A percentile compares a stretch with the other conserved stretches of the same genome.
Evolutionary conservation across 1,140 invertebrate genomes (phyloP).

Genomic region (Lepidotrigona ventralis): DNA sequence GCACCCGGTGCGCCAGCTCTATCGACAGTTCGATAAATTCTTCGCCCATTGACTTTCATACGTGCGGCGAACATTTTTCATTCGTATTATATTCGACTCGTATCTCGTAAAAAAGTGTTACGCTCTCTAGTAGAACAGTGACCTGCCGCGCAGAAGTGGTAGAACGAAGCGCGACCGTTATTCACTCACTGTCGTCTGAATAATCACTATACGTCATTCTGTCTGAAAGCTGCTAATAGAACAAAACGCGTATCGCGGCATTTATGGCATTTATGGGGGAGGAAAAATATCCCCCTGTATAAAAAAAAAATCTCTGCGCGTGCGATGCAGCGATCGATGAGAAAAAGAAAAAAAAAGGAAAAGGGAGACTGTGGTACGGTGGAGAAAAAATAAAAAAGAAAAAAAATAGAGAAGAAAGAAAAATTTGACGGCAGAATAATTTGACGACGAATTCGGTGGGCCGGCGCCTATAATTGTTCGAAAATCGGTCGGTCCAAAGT

Average conservation of each 20-base stretch:
- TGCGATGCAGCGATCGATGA: not conserved
- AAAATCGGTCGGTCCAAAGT: not conserved
- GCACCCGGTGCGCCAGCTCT: not conserved
- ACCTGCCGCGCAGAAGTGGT: not conserved
- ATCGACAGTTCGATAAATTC: slow-evolving; percentile 25
- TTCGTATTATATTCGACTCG: slow-evolving; percentile 12
- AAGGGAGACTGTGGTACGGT: no score
- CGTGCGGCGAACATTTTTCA: not conserved
- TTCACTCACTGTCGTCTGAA: slow-evolving; percentile 14
- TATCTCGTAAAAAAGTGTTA: not conserved
- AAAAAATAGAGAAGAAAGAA: no score
- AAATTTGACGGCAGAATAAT: not conserved
- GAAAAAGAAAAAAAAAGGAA: no score
- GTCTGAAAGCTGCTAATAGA: not conserved
- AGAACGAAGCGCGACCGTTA: not conserved
- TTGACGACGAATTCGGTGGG: not conserved
- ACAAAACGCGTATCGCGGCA: not conserved
- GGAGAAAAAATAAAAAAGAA: not conserved
- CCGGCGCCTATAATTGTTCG: not conserved
- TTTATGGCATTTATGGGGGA: not conserved
- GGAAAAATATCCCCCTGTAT: not conserved
- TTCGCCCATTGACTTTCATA: slow-evolving; percentile 6
- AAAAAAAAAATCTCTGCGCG: not conserved
- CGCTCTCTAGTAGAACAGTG: not conserved
- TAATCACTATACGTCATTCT: slow-evolving; percentile 11